Base-by-base conservation (phyloP, 37 sponge, comb jelly and placozoan species). In the Halichondria panicea region DNA sequence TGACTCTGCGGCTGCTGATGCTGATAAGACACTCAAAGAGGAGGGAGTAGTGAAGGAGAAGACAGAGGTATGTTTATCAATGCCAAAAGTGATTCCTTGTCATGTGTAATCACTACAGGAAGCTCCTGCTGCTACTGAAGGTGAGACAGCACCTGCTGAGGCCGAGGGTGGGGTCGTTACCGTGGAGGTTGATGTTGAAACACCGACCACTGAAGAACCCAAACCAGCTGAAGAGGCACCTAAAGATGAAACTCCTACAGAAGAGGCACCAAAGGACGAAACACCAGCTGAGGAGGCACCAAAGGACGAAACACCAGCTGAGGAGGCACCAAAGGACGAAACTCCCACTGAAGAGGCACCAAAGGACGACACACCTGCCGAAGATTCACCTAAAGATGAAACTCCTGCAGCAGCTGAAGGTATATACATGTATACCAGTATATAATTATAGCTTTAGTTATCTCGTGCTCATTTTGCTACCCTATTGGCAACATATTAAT, bases 1-100 rank as follows among this genome's bases (percentile, higher is more conserved):
- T 6, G n/a, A 22, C 24, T 24, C 12, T 21, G 15, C 60, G 7
- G 60, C 15, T 11, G 24, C 7, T n/a, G 60, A 58, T 24, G 25
- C 25, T 7, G 25, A 58, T 21, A 22, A 12, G 27, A 58, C 60
- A 22, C 60, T 58, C 12, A 7, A 58, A 27, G 27, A 58, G 60
- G 60, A 58, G 25, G 60, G 60, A 58, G 27, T 58, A 21, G n/a
- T 27, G n/a, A 27, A 58, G 60, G n/a, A 58, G 60, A 58, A 72
- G 25, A 43, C 55, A 56, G 40, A 75, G 50, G 63, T 75, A 33
- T 45, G n/a, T n/a, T n/a, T n/a, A n/a, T n/a, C n/a, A n/a, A n/a
- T n/a, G 12, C 12, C 53, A 50, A 18, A 19, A 50, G 53, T 50
- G 53, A 18, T 12, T 19, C 53, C 12, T 12, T 50, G 53, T 50